Evolutionary conservation across 2,797 vertebrate species (phyloP), one percentile per base, ranked within the genome.

Genomic region (Euphonia xanthogaster): DNA sequence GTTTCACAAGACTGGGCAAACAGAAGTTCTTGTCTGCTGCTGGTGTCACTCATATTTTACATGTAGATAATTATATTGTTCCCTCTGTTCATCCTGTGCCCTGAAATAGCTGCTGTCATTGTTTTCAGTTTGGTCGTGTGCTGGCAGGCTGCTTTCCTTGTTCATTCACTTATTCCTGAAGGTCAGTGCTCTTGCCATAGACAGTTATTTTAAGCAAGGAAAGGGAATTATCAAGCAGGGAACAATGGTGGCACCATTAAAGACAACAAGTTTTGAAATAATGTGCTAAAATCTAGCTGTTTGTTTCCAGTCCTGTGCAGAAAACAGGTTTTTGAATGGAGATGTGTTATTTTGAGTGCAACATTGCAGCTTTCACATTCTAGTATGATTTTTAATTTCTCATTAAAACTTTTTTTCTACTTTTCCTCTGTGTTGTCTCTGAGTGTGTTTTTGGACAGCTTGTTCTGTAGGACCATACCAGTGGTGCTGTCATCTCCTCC

Each of bases 1-100:
- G 83, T 93, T 84, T 90, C 93, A 60, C 80, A 72, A 88, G 92
- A 47, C 60, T 45, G 79, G 79, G 79, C 62, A 84, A 86, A 51
- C 76, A 91, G 88, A 81, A 75, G 82, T 77, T 88, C 80, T 84
- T 86, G 54, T 86, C 78, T 87, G 65, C 70, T 76, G 40, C 24
- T 5, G 14, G 63, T 60, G 77, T 88, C 84, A 22, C 53, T 92
- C 72, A 9, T 79, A 71, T 91, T 87, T 71, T 61, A 73, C 39
- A 7, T 44, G 80, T 51, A 79, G 83, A 42, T 94, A 57, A 74
- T 71, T 15, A 6, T 28, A 25, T 81, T 88, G 60, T 88, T 44
- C 76, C 71, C 63, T 88, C 80, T 55, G 47, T 90, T 88, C 54
- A 3, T 86, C 88, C 66, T 0, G 0, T 0, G 22, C 66, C 65